A percentile compares a stretch with the other conserved stretches of the same genome.
Conservation (phyloP, 1,140 invertebrate species). For the Papilio polyxenes region DNA sequence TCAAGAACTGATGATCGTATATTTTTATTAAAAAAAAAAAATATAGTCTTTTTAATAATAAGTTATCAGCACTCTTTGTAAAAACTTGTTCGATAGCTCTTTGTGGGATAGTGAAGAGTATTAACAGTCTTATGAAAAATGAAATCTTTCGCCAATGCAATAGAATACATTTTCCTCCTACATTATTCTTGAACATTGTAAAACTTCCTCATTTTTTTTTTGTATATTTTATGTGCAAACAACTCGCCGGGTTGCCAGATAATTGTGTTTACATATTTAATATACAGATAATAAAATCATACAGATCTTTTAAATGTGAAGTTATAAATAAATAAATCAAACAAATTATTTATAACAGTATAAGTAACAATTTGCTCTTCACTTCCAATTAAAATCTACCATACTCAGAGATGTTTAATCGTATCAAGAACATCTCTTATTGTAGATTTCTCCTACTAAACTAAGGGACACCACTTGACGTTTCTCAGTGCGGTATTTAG, state of each 20-base stretch:
- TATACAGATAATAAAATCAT: constrained; percentile 19
- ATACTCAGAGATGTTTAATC: too few relatives aligned
- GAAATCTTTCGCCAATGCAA: background rate
- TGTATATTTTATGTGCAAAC: constrained; percentile 9
- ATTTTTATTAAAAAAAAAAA: background rate
- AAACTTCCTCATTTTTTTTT: constrained; percentile 1
- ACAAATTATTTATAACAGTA: too few relatives aligned
- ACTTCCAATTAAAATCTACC: too few relatives aligned
- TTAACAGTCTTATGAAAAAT: background rate
- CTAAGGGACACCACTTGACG: too few relatives aligned
- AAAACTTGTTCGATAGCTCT: constrained; percentile 8
- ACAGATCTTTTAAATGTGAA: background rate
- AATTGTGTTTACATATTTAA: constrained; percentile 23
- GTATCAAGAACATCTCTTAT: too few relatives aligned
- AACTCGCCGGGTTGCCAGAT: constrained; percentile 6
- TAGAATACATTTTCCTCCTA: background rate
- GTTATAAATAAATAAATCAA: background rate
- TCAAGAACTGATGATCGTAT: background rate
- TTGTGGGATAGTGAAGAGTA: background rate
- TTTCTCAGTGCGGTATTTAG: too few relatives aligned
- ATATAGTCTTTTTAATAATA: too few relatives aligned
- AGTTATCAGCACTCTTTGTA: background rate
- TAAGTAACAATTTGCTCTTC: background rate
- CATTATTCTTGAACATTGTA: background rate
- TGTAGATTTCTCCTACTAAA: too few relatives aligned